Base-by-base conservation (phyloP, 2,113 vertebrate species). In the Misgurnus mizolepis region DNA sequence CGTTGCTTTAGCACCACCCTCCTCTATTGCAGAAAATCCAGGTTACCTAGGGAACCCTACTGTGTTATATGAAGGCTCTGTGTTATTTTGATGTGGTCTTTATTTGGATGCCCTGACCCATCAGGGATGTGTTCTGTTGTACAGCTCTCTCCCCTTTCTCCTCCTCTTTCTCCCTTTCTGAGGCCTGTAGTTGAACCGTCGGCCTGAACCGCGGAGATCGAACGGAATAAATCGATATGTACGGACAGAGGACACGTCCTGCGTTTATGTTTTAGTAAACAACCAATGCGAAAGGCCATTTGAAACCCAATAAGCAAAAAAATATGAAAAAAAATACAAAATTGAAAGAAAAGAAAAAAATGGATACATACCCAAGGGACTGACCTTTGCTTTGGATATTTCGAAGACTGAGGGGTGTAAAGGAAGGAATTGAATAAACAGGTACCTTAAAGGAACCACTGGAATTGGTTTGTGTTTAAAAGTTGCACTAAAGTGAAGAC, bases 31-130 rank as follows among this genome's bases (percentile, higher is more conserved):
- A 97, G 97, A 95, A 99, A 98, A 95, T 98, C 97, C 95, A 97
- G 97, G 95, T 96, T 99, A 96, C 98, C 98, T 93, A 96, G 97
- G 95, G 98, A 99, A 98, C 97, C 98, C 95, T 99, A 99, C 95
- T 99, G 97, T 95, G 98, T 99, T 97, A 98, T 99, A 99, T 99
- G 98, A 99, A 93, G 95, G 96, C 87, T 91, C 70, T 78, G 85
- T 79, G 85, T 86, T 83, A 87, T 83, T 68, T 56, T 82, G 88
- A 81, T 88, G 81, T 79, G 64, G 49, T 87, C 82, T 84, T 76
- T 72, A 65, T 75, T 79, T 68, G 71, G 60, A 77, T 58, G 39
- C 90, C 88, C 87, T 90, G 86, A 89, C 86, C 86, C 88, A 89
- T 90, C 87, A 83, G 92, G 90, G 89, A 82, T 88, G 10, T 85